Conservation (phyloP, 1,140 invertebrate species). For the Cherax destructor region DNA sequence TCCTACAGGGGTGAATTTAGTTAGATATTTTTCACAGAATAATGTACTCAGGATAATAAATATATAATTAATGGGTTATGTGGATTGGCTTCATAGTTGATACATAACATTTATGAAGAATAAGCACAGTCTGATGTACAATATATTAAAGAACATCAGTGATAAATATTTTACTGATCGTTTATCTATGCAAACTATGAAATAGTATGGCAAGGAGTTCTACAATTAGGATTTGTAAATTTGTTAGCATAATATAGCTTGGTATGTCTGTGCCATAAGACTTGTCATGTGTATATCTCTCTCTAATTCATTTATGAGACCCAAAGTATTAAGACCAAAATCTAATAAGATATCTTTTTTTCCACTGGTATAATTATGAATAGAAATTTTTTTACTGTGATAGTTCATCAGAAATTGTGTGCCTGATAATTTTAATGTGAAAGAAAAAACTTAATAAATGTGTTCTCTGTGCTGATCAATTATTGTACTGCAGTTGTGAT, state of each 20-base stretch:
- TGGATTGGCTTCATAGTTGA: neutral
- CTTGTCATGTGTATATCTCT: too few species aligned
- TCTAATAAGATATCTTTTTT: too few species aligned
- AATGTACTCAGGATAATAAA: neutral
- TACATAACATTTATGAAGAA: neutral
- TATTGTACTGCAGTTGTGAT: neutral
- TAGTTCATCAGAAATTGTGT: too few species aligned
- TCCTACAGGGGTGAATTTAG: too few species aligned
- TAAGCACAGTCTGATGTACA: neutral
- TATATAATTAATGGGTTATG: neutral
- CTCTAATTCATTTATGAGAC: too few species aligned
- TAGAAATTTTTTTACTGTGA: too few species aligned
- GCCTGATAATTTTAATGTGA: neutral
- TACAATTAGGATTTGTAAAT: too few species aligned
- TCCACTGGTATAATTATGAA: too few species aligned
- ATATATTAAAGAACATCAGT: neutral
- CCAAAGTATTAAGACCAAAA: too few species aligned
- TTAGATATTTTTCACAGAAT: neutral
- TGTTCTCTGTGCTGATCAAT: neutral
- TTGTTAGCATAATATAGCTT: too few species aligned
- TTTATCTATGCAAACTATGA: neutral
- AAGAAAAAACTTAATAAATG: neutral
- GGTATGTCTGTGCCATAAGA: too few species aligned
- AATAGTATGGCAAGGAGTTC: too few species aligned
- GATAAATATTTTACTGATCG: neutral